A percentile compares a stretch with the other conserved stretches of the same genome.
Evolutionary conservation across 2,113 vertebrate genomes (phyloP).

Genomic region (Microcebus lehilahytsara): DNA sequence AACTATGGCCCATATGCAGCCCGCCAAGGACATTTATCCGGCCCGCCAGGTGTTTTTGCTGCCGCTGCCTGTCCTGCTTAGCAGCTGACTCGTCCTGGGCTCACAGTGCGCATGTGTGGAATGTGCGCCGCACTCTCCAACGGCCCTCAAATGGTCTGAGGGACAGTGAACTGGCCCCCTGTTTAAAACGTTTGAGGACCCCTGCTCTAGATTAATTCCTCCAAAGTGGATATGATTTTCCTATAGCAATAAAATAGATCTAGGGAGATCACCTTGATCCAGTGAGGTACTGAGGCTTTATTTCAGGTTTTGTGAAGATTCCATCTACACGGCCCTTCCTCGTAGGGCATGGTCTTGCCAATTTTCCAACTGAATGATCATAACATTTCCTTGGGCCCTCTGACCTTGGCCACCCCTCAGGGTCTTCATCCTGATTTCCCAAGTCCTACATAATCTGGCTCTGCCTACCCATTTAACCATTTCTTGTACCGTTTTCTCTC

Average conservation of each 20-base stretch:
- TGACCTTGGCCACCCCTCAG: neutral
- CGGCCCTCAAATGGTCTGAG: no score
- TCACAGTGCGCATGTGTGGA: no score
- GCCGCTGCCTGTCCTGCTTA: no score
- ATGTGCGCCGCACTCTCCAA: no score
- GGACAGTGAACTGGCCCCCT: no score
- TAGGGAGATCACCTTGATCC: neutral
- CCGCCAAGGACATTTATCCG: no score
- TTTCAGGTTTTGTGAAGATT: neutral
- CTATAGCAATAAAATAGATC: neutral
- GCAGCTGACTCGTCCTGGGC: no score
- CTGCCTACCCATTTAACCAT: rapidly evolving
- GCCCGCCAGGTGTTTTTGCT: no score
- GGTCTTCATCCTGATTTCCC: neutral
- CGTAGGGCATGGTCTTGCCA: neutral
- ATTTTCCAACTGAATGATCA: neutral
- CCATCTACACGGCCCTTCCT: no score
- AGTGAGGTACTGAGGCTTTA: neutral
- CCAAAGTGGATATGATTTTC: neutral
- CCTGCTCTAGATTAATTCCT: neutral
- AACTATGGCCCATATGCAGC: no score
- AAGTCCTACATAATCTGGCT: neutral
- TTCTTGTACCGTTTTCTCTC: rapidly evolving
- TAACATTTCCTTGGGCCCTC: neutral
- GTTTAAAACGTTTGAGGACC: no score